Evolutionary conservation across 30 jellyfish, hydroid and myxozoan species (phyloP).

Genomic region (Aurelia sp.): DNA sequence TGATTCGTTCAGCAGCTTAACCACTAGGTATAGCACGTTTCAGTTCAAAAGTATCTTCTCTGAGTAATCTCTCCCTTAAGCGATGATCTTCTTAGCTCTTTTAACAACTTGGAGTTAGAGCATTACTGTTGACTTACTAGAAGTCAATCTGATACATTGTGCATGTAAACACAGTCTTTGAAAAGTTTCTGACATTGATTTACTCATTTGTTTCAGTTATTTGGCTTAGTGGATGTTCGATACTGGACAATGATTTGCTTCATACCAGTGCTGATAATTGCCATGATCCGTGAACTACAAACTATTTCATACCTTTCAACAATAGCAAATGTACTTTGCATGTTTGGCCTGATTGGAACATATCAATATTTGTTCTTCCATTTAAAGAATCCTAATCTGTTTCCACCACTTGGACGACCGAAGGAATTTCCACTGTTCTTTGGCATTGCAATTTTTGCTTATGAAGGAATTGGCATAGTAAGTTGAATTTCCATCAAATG

Average conservation of each 20-base stretch:
- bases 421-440: slow-evolving; percentile 95
- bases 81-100: not conserved
- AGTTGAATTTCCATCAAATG: slow-evolving; percentile 10
- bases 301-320: slow-evolving; percentile 93
- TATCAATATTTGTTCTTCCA: slow-evolving; percentile 86
- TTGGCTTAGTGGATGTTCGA: slow-evolving; percentile 95
- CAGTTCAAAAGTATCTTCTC: slow-evolving; percentile 34
- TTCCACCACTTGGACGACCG: slow-evolving; percentile 82
- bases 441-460: slow-evolving; percentile 98
- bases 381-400: slow-evolving; percentile 88
- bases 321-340: slow-evolving; percentile 85
- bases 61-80: slow-evolving; percentile 16
- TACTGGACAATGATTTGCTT: slow-evolving; percentile 89
- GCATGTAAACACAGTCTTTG: no score
- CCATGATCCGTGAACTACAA: slow-evolving; percentile 84
- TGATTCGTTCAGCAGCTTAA: slow-evolving; percentile 34
- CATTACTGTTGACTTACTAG: no score
- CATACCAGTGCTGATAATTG: slow-evolving; percentile 77
- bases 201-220: slow-evolving; percentile 55
- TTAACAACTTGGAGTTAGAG: no score
- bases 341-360: slow-evolving; percentile 95
- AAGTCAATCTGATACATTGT: no score
- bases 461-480: slow-evolving; percentile 99
- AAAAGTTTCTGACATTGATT: no score
- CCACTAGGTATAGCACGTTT: slow-evolving; percentile 24